Evolutionary conservation across 2,888 invertebrate genomes (phyloP).

Genomic region (Cerastis rubricosa): DNA sequence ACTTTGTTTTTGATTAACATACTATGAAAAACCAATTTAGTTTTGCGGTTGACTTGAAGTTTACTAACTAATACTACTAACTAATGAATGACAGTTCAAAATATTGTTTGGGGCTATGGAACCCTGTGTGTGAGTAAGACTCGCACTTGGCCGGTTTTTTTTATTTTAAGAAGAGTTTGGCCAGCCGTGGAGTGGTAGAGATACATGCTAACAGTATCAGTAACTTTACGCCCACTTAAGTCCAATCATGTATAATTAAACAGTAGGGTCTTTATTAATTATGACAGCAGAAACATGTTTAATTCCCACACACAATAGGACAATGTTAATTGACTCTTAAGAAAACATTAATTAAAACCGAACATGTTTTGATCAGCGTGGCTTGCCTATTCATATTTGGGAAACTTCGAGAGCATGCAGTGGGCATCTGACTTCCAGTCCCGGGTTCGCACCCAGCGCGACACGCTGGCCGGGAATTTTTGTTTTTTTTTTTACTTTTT

Average conservation of each 20-base stretch:
- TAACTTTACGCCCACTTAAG: slow-evolving; percentile 23
- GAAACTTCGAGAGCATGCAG: background rate
- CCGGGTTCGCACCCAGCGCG: background rate
- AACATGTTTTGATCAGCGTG: slow-evolving; percentile 16
- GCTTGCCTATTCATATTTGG: background rate
- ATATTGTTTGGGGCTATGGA: too few species aligned
- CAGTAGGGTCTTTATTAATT: background rate
- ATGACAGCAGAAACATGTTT: background rate
- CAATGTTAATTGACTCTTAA: slow-evolving; percentile 45
- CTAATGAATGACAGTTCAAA: too few species aligned
- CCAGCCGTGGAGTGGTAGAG: background rate
- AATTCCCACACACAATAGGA: slow-evolving; percentile 29
- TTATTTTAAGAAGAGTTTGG: background rate
- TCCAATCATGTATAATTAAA: slow-evolving; percentile 37
- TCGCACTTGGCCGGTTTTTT: too few species aligned
- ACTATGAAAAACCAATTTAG: too few species aligned
- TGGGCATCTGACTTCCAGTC: background rate
- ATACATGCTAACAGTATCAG: background rate
- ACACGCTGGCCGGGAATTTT: too few species aligned
- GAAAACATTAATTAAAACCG: slow-evolving; percentile 30
- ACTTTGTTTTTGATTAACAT: too few species aligned
- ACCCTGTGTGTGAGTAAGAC: too few species aligned
- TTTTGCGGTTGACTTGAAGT: too few species aligned
- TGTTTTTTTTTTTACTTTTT: too few species aligned
- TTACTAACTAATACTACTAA: too few species aligned